Evolutionary conservation across 2,888 invertebrate genomes (phyloP).

Genomic region (Epiblema foenella): DNA sequence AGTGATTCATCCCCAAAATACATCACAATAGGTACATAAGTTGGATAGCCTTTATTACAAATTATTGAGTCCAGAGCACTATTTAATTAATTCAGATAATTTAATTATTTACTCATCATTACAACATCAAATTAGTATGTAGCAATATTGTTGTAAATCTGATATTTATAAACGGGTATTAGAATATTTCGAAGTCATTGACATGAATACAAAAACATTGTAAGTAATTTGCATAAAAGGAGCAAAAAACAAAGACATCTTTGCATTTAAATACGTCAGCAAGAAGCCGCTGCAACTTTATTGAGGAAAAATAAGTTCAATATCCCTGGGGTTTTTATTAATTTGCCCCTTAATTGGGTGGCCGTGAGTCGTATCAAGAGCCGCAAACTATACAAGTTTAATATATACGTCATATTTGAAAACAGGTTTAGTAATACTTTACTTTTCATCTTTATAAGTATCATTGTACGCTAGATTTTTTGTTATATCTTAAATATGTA

Average conservation of each 20-base stretch:
- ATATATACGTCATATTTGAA: background rate
- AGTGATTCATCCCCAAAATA: background rate
- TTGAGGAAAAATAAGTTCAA: slow-evolving; percentile 16
- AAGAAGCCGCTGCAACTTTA: background rate
- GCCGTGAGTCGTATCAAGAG: background rate
- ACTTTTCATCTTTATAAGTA: no score
- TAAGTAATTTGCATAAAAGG: background rate
- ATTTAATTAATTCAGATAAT: no score
- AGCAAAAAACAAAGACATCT: background rate
- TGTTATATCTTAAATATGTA: background rate
- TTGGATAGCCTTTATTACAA: background rate
- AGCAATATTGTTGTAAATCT: no score
- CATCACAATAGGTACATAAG: background rate
- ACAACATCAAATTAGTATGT: no score
- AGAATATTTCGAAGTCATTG: slow-evolving; percentile 4
- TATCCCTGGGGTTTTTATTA: slow-evolving; percentile 14
- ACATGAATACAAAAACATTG: background rate
- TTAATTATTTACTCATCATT: no score
- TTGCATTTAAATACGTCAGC: slow-evolving; percentile 16
- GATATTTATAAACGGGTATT: no score
- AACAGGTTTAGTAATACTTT: no score
- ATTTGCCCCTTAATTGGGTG: slow-evolving; percentile 1
- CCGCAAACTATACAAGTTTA: background rate
- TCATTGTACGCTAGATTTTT: no score
- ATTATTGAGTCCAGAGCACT: no score